Base-by-base conservation (phyloP, 2,113 vertebrate species). In the Cavia porcellus region DNA sequence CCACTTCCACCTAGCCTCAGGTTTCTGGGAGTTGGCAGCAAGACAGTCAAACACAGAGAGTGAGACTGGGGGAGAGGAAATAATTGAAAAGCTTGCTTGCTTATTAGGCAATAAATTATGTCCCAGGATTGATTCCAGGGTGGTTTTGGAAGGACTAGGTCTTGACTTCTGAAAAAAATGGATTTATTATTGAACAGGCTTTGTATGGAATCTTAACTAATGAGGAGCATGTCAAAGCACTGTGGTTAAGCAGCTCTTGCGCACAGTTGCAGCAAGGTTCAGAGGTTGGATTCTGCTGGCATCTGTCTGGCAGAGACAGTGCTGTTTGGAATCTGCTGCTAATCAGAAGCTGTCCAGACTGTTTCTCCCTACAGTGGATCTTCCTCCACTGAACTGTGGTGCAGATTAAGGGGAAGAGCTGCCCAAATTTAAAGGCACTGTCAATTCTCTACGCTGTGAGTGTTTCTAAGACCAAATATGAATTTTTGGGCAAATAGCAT, bases 131-230 rank as follows among this genome's bases (percentile, higher is more conserved):
- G 93, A 82, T 87, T 93, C 97, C 96, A 97, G 70, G 50, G 57
- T 96, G 77, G 77, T 88, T 97, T 95, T 90, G 62, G 83, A 94
- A 96, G 75, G 93, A 79, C 72, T 95, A 17, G 12, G 50, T 92
- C 95, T 17, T 98, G 96, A 97, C 95, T 93, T 96, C 87, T 93
- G 68, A 20, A 94, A 89, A 96, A 79, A 92, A 38, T 61, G 84
- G 87, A 92, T 94, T 97, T 96, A 88, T 90, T 97, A 91, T 82
- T 11, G 38, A 95, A 70, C 8, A 87, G 59, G 52, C 95, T 96
- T 96, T 88, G 86, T 96, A 93, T 85, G 90, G 97, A 97, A 96
- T 97, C 57, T 95, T 97, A 95, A 94, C 95, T 97, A 97, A 97
- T 90, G 96, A 97, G 92, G 66, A 82, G 19, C 79, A 75, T 68